A percentile compares a stretch with the other conserved stretches of the same genome.
phyloP scores from a whole-genome alignment of 2,888 invertebrate species.

The Dasysyrphus albostriatus region DNA sequence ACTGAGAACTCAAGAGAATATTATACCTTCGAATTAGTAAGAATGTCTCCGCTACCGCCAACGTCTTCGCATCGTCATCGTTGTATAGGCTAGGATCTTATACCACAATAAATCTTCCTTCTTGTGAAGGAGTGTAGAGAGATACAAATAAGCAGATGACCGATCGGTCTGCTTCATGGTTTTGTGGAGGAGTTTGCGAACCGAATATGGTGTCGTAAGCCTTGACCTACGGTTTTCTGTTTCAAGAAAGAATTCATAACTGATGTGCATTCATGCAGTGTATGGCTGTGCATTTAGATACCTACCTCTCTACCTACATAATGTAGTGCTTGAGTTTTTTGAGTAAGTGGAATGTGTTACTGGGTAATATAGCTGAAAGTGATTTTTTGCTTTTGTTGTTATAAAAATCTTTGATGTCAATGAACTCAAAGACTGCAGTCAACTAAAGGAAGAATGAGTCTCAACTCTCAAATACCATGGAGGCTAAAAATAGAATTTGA shows the following conservation, averaged over 20 bases:
- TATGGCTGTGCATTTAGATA: background rate
- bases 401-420: constrained; percentile 29
- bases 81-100: background rate
- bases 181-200: constrained; percentile 19
- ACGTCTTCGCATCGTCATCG: background rate
- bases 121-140: constrained; percentile 26
- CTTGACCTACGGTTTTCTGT: constrained; percentile 66
- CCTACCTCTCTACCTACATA: background rate
- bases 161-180: constrained; percentile 43
- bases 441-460: background rate
- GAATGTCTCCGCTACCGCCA: constrained; percentile 2
- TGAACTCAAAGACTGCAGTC: constrained; percentile 23
- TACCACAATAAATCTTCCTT: constrained; percentile 43
- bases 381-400: background rate
- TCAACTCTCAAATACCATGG: background rate
- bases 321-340: background rate
- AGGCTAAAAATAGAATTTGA: background rate
- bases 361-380: constrained; percentile 52
- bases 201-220: constrained; percentile 36
- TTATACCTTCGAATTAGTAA: constrained; percentile 22
- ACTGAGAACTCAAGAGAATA: constrained; percentile 22
- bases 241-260: constrained; percentile 23
- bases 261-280: background rate
- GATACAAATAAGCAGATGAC: constrained; percentile 50
- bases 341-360: constrained; percentile 66